A percentile compares a stretch with the other conserved stretches of the same genome.
phyloP scores from a whole-genome alignment of 2,888 invertebrate species.

The Volucella inanis region DNA sequence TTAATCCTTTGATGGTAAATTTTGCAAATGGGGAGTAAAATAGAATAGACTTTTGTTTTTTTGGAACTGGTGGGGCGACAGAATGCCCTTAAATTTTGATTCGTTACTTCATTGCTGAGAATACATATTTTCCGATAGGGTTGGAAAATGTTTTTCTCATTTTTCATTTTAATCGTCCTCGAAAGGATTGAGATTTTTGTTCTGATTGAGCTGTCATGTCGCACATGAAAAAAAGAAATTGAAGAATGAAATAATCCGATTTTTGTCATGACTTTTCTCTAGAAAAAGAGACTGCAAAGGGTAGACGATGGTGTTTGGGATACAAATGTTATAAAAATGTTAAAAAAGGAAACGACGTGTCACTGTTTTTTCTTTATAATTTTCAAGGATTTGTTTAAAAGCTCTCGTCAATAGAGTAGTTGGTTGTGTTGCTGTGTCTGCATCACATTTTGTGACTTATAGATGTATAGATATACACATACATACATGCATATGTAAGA shows the following conservation, averaged over 20 bases:
- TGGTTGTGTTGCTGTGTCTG: too few species aligned
- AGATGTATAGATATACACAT: too few species aligned
- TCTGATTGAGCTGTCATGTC: constrained; percentile 7
- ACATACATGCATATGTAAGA: too few species aligned
- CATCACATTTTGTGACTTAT: too few species aligned
- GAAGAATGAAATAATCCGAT: constrained; percentile 50
- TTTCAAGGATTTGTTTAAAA: too few species aligned
- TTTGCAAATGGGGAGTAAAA: background rate
- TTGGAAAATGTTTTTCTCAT: background rate
- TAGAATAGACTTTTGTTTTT: constrained; percentile 14
- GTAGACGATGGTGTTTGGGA: background rate
- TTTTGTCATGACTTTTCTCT: constrained; percentile 27
- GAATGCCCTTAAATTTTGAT: constrained; percentile 32
- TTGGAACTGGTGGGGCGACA: background rate
- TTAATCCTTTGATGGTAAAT: constrained; percentile 30
- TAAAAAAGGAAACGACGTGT: background rate
- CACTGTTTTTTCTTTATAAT: too few species aligned
- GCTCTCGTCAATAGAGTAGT: too few species aligned
- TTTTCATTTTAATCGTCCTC: background rate
- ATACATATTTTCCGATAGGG: background rate
- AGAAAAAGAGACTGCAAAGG: background rate
- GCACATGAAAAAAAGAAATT: constrained; percentile 1
- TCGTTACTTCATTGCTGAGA: constrained; percentile 16
- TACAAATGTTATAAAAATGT: background rate
- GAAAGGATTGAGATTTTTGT: constrained; percentile 28